Evolutionary conservation across 2,113 vertebrate species (phyloP).

Genomic region (Gambusia holbrooki): DNA sequence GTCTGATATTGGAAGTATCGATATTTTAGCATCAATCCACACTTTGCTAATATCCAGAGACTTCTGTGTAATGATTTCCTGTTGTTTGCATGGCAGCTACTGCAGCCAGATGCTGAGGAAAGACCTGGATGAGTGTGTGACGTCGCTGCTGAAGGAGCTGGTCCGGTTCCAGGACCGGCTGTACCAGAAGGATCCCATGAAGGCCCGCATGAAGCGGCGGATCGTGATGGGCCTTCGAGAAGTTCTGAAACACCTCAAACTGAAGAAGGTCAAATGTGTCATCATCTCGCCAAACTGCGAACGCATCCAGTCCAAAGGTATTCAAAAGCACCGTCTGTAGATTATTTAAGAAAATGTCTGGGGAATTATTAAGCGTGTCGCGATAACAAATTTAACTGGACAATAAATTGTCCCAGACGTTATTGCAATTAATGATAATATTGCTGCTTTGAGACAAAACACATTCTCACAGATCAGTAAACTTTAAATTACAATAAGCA

Average conservation of each 20-base stretch:
- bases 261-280: conserved; percentile 92
- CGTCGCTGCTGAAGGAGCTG: conserved; percentile 89
- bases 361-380: no score
- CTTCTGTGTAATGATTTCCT: not conserved
- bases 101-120: conserved; percentile 96
- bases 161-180: conserved; percentile 97
- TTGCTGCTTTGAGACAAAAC: no score
- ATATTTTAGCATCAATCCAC: no score
- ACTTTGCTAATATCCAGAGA: not conserved
- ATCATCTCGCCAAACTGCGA: conserved; percentile 99
- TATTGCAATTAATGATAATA: no score
- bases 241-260: conserved; percentile 94
- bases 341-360: no score
- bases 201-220: conserved; percentile 94
- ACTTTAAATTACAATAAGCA: no score
- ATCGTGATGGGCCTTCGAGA: conserved; percentile 96
- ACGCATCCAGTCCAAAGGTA: conserved; percentile 95
- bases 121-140: conserved; percentile 93
- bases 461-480: no score
- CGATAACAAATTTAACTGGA: no score
- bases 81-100: conserved; percentile 79
- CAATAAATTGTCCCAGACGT: no score
- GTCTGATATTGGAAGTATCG: no score
- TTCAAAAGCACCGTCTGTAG: no score
- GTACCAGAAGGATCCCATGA: conserved; percentile 96